Evolutionary conservation across 2,888 invertebrate genomes (phyloP).

Genomic region (Stratiomys singularior): DNA sequence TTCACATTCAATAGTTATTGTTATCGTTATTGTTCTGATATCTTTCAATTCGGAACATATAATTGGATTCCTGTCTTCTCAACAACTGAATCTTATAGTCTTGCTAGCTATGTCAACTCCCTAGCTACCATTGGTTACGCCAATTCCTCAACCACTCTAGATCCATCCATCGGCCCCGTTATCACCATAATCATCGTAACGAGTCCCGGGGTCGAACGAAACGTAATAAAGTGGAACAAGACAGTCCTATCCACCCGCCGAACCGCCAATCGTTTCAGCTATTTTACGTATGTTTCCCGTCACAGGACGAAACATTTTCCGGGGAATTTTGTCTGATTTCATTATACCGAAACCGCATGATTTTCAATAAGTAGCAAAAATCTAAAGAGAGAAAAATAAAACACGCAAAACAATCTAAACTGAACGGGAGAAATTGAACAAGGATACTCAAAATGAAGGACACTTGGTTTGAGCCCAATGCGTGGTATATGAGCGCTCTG

Average conservation of each 20-base stretch:
- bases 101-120: neutral
- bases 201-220: neutral
- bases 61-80: constrained; percentile 45
- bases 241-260: neutral
- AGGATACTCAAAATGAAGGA: neutral
- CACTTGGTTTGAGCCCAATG: neutral
- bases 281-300: neutral
- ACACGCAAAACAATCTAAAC: too few species aligned
- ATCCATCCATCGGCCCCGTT: neutral
- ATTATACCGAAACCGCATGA: constrained; percentile 20
- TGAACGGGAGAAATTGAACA: too few species aligned
- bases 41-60: constrained; percentile 50
- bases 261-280: neutral
- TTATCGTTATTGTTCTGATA: constrained; percentile 49
- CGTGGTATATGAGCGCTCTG: neutral
- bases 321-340: constrained; percentile 23
- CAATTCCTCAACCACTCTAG: neutral
- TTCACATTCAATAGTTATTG: constrained; percentile 40
- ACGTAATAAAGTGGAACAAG: neutral
- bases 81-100: constrained; percentile 13
- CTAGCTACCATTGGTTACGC: neutral
- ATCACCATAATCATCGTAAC: too few species aligned
- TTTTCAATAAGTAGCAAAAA: constrained; percentile 8
- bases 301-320: neutral
- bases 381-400: too few species aligned